phyloP scores from a whole-genome alignment of 1,140 invertebrate genomes.

The Melanaphis sacchari region DNA sequence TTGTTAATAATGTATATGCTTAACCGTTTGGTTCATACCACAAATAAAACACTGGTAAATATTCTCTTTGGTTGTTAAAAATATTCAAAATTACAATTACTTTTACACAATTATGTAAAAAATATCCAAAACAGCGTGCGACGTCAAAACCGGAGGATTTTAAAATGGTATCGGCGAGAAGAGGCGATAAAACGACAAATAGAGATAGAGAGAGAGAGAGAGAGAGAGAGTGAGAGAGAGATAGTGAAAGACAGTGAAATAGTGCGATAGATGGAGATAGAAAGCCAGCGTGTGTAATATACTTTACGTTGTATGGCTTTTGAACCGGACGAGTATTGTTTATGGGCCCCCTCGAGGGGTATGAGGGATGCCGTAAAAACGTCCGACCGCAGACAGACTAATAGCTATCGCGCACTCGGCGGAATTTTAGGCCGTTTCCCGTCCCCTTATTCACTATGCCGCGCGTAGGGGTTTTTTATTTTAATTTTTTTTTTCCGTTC shows the following conservation, averaged over 20 bases:
- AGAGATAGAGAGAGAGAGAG: too few relatives aligned
- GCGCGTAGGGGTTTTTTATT: not conserved
- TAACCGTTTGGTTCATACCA: not conserved
- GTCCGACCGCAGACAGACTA: slow-evolving; percentile 50
- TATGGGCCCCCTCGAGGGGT: not conserved
- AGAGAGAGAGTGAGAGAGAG: too few relatives aligned
- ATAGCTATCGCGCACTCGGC: slow-evolving; percentile 26
- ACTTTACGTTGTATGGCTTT: not conserved
- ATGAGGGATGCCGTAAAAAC: slow-evolving; percentile 11
- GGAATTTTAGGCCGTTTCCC: slow-evolving; percentile 35
- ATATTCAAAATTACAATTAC: too few relatives aligned
- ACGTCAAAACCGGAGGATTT: not conserved
- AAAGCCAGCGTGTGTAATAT: not conserved
- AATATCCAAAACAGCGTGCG: not conserved
- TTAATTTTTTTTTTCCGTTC: not conserved
- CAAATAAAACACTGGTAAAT: too few relatives aligned
- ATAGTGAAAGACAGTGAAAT: too few relatives aligned
- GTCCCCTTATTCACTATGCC: not conserved
- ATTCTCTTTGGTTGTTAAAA: not conserved
- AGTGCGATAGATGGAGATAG: not conserved
- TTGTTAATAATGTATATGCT: too few relatives aligned
- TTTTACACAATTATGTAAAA: not conserved
- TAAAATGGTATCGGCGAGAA: not conserved
- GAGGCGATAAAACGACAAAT: too few relatives aligned
- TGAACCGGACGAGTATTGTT: slow-evolving; percentile 45